Base-by-base conservation (phyloP, 64 coral and sea anemone species). In the Pocillopora verrucosa region DNA sequence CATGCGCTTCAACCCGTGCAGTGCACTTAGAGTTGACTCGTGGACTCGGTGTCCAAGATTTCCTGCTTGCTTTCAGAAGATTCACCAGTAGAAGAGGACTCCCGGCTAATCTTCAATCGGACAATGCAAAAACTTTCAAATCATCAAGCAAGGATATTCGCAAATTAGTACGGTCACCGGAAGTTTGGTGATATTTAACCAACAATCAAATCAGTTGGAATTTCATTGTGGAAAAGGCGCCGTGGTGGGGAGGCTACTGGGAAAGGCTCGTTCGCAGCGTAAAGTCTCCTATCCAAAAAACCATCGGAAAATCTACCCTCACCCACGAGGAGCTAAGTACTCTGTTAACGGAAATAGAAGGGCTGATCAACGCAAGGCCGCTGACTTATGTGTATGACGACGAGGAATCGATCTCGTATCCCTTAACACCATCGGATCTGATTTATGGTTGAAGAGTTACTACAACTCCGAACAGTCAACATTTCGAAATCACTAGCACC, bases 341-440 rank as follows among this genome's bases (percentile, higher is more conserved):
- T 61, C 65, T 93, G 26, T 24, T 91, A n/a, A 70, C 61, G 16
- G 91, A 93, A 61, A 61, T 61, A 61, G 60, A 61, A 61, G 60
- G 60, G 60, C 67, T 93, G 51, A 80, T 93, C 24, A 93, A 93
- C 22, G 86, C 92, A 13, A 26, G 92, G 77, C 92, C 86, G 30
- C 72, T 94, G 24, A 94, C 92, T 76, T 89, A 94, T 65, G 92
- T 94, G 75, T 75, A 94, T 59, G 88, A 94, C 60, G 85, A 87
- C 65, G 57, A 74, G 76, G 80, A 84, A 72, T 78, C 78, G 22
- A 37, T 80, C 16, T 87, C 88, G 17, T 87, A 94, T 73, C 75
- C 93, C 16, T 86, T 90, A 60, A 80, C 81, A 10, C 75, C 88
- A 19, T 94, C 82, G 9, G 88, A 94, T 80, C 60, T 73, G 61